Base-by-base conservation (phyloP, 1,140 invertebrate species). In the Grapholita molesta region DNA sequence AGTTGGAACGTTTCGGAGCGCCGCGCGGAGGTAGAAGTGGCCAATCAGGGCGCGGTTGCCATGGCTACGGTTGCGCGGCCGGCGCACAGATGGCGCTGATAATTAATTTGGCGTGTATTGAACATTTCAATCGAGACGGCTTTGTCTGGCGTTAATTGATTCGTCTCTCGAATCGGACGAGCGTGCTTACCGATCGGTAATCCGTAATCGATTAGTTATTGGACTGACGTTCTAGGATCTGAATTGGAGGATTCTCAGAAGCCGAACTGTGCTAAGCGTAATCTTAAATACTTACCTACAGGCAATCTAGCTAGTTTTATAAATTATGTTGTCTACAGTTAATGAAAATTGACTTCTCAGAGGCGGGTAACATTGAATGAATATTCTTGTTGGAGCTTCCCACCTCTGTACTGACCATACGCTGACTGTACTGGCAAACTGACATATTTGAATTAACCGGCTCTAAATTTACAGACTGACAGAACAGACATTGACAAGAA, bases 21-120 rank as follows among this genome's bases (percentile, higher is more conserved):
- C 53, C 35, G 64, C 30, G 25, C 38, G 48, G 33, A 35, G 55
- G 67, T 21, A 73, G 78, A 86, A 89, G 85, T 85, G 84, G 88
- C 87, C 87, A 90, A 90, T 89, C 82, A 90, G 82, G 78, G 81
- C 73, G 71, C 85, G 78, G 86, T 90, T 83, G 76, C 82, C 77
- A 86, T 86, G 71, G 74, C 80, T 69, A 87, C 85, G 79, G 69
- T 25, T 71, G 33, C 67, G 64, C 71, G 32, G 48, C 55, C 64
- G 48, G 66, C 33, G 68, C 68, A 72, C 79, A 89, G 87, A 90
- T 89, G 88, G 87, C 88, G 83, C 61, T 79, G 67, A 61, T 61
- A 61, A 61, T 61, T 61, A 61, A 61, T 61, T 61, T 32, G 21
- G 25, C 30, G 32, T 61, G 55, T 61, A 61, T 61, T 61, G 55